Base-by-base conservation (phyloP, 2,888 invertebrate genomes). In the Volucella inanis region DNA sequence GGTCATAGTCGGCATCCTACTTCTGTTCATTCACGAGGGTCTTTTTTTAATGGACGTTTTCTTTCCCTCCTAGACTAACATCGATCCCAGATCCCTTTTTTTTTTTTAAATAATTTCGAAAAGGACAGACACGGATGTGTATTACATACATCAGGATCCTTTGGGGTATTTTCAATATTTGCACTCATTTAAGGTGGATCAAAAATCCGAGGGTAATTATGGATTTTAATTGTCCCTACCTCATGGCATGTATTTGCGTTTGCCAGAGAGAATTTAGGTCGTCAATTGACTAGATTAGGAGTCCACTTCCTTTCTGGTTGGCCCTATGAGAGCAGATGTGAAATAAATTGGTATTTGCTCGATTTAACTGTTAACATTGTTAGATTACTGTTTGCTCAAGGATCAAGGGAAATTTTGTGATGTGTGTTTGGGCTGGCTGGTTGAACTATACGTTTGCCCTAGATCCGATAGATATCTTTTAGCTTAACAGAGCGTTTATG, bases 291-390 rank as follows among this genome's bases (percentile, higher is more conserved):
- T 41, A 22, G 59, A 31, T 57, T 43, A 50, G 31, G 10, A 43
- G 10, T 12, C 11, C 38, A 3, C 22, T 11, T 4, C 12, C 9
- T 45, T 31, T 15, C 39, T 47, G 12, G 45, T 38, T 61, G 52
- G 75, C 65, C 70, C 70, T 68, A 41, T 55, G 77, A 49, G 65
- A 75, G 70, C 61, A 50, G 14, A 15, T 43, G 61, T 72, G 67
- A 71, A 71, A 75, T 75, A 75, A 71, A 79, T 79, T 84, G 71
- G 22, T 84, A 80, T 84, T 79, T 84, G 80, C 84, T 75, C 80
- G 70, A 79, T 84, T 79, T 84, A 79, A 84, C 75, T 84, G 79
- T 75, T 68, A 75, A 75, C 71, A 71, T 80, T 75, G 79, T 76
- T 75, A 75, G 84, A 84, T 75, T 75, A 79, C 75, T 79, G 65